phyloP scores from a whole-genome alignment of 2,888 invertebrate species.

The Cryptocephalus primarius region DNA sequence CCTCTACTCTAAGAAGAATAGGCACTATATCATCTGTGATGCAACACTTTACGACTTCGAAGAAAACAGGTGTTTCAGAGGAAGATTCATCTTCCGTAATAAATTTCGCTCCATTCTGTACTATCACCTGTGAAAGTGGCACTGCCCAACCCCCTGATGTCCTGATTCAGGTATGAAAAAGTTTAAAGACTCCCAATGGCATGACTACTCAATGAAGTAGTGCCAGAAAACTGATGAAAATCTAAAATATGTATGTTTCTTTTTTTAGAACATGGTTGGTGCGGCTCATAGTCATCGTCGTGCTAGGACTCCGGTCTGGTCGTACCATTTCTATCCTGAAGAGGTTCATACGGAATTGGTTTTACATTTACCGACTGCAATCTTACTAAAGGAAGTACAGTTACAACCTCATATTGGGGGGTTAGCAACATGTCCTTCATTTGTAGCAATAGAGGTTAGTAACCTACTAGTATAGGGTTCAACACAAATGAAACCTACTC shows the following conservation, averaged over 20 bases:
- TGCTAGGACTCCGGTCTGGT: constrained; percentile 88
- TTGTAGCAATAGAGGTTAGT: constrained; percentile 69
- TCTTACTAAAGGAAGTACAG: constrained; percentile 78
- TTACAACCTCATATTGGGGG: constrained; percentile 78
- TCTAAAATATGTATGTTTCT: not conserved
- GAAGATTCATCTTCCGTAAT: constrained; percentile 43
- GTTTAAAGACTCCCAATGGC: not conserved
- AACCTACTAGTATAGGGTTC: not conserved
- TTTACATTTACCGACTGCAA: constrained; percentile 77
- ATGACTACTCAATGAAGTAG: too few relatives aligned
- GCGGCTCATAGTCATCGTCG: constrained; percentile 73
- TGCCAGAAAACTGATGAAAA: too few relatives aligned
- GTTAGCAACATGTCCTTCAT: constrained; percentile 77
- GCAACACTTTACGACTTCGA: constrained; percentile 43
- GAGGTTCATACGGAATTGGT: constrained; percentile 84
- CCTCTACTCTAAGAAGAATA: constrained; percentile 49
- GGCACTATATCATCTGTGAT: constrained; percentile 45
- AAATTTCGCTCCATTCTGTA: constrained; percentile 83
- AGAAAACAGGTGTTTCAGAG: not conserved
- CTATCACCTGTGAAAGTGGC: constrained; percentile 36
- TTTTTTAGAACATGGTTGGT: constrained; percentile 28
- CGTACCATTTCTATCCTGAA: constrained; percentile 86
- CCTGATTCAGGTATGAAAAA: constrained; percentile 57
- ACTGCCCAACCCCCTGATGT: constrained; percentile 85
- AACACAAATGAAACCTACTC: too few relatives aligned